These are phyloP conservation scores for Cyrtonyx montezumae DNA, from an alignment of 2,113 vertebrate genomes.

Conservation along the genomic window DNA sequence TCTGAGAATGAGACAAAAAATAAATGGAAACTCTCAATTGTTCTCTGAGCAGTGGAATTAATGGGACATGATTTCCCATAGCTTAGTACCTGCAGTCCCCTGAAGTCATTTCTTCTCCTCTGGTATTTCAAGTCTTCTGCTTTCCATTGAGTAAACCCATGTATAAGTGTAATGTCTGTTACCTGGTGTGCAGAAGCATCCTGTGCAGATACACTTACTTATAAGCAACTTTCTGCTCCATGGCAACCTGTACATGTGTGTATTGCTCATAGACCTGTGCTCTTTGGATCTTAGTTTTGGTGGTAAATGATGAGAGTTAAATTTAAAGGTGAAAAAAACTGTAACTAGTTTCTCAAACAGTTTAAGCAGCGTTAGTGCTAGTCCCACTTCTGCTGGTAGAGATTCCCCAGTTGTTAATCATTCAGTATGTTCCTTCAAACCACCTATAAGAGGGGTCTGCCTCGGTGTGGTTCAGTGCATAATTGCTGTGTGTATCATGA, in stretches of 20 bases:
- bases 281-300: neutral
- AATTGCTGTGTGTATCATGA: accelerated
- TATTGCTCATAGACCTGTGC: neutral
- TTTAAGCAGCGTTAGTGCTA: neutral
- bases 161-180: neutral
- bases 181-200: neutral
- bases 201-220: neutral
- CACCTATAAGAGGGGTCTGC: neutral
- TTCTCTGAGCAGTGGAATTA: constrained; percentile 6
- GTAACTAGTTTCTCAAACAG: neutral
- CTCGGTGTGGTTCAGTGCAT: neutral
- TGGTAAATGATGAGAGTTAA: neutral
- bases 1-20: neutral
- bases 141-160: neutral
- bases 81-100: neutral
- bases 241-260: neutral
- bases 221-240: neutral
- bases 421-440: neutral
- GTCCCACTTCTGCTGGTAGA: neutral
- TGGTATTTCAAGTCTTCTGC: neutral
- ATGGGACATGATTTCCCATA: neutral
- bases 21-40: neutral
- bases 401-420: neutral
- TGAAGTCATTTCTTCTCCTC: neutral
- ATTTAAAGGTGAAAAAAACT: neutral